A percentile compares a stretch with the other conserved stretches of the same genome.
Conservation (phyloP, 2,888 invertebrate species). For the Furcula furcula region DNA sequence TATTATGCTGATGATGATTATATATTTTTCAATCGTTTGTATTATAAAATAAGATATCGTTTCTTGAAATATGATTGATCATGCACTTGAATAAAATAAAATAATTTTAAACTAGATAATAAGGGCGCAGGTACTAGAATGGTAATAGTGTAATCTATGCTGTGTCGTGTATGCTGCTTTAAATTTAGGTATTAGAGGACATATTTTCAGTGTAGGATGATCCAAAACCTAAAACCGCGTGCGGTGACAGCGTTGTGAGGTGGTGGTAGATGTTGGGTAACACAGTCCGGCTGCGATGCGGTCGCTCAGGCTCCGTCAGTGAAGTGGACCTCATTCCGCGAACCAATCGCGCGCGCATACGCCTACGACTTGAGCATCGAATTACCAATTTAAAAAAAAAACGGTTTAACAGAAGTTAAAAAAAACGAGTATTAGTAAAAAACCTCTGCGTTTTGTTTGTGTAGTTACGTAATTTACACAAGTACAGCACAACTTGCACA, state of each 20-base stretch:
- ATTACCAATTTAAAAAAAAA: too few relatives aligned
- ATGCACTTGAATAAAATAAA: too few relatives aligned
- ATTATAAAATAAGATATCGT: too few relatives aligned
- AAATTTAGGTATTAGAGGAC: too few relatives aligned
- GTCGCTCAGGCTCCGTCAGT: constrained; percentile 16
- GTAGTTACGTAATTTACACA: constrained; percentile 5
- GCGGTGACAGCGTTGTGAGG: constrained; percentile 5
- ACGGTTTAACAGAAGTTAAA: neutral
- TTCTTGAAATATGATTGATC: too few relatives aligned
- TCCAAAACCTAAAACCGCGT: neutral
- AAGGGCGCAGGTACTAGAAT: too few relatives aligned
- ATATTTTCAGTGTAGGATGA: too few relatives aligned
- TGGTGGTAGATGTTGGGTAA: constrained; percentile 30
- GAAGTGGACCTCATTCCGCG: constrained; percentile 14
- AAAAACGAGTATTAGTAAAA: neutral
- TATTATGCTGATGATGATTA: too few relatives aligned
- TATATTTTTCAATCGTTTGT: too few relatives aligned
- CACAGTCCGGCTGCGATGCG: constrained; percentile 18
- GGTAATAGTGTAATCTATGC: too few relatives aligned
- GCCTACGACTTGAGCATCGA: constrained; percentile 2
- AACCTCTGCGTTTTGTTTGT: constrained; percentile 20
- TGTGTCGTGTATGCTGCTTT: too few relatives aligned
- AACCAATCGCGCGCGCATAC: constrained; percentile 19
- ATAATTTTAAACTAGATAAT: too few relatives aligned
- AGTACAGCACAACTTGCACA: neutral